phyloP scores from a whole-genome alignment of 2,113 vertebrate species.

The Astur gentilis region DNA sequence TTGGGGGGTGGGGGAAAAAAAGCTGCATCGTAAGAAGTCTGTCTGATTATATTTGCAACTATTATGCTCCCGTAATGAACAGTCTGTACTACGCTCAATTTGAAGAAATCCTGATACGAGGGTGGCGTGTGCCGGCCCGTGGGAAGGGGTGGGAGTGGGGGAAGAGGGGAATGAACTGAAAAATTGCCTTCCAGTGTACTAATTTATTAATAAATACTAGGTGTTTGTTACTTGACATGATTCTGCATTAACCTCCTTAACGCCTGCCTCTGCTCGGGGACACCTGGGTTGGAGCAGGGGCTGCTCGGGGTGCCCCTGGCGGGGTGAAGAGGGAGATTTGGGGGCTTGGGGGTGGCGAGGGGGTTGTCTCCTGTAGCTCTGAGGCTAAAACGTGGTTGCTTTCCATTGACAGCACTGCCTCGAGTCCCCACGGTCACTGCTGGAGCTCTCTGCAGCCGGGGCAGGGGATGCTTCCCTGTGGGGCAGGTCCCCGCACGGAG shows the following conservation, averaged over 20 bases:
- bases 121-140: slow-evolving; percentile 16
- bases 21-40: slow-evolving; percentile 74
- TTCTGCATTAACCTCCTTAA: slow-evolving; percentile 39
- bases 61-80: slow-evolving; percentile 60
- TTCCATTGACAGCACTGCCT: neutral
- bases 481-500: accelerated
- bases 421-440: accelerated
- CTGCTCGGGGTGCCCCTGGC: neutral
- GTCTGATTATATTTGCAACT: slow-evolving; percentile 74
- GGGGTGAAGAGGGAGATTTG: neutral
- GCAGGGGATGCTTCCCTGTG: accelerated
- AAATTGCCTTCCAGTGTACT: slow-evolving; percentile 82
- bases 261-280: neutral
- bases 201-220: slow-evolving; percentile 87
- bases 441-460: neutral
- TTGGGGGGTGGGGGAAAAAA: neutral
- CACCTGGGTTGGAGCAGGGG: neutral
- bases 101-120: slow-evolving; percentile 4
- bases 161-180: slow-evolving; percentile 51
- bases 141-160: slow-evolving; percentile 45
- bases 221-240: slow-evolving; percentile 77
- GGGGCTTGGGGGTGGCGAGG: neutral
- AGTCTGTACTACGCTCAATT: slow-evolving; percentile 51
- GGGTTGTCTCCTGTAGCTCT: neutral
- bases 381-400: neutral